Conservation (phyloP, 2,113 vertebrate genomes). For the Prochilodus magdalenae region DNA sequence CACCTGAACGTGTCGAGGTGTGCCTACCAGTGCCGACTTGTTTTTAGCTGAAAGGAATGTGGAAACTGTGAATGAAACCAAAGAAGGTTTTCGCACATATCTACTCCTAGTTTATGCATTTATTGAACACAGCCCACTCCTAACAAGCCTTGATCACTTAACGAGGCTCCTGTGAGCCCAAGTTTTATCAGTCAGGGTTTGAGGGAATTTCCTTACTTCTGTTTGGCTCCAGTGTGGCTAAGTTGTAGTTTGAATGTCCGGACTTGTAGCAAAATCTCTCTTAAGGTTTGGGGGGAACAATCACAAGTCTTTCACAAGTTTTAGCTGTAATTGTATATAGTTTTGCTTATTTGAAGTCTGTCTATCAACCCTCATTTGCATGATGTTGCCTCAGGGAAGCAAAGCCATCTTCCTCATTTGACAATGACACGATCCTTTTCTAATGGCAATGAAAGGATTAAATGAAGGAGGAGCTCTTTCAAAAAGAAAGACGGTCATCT, state of each 20-base stretch:
- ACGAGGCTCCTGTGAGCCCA: not conserved
- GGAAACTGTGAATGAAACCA: slow-evolving; percentile 1
- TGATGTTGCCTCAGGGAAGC: too few species aligned
- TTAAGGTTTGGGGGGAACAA: too few species aligned
- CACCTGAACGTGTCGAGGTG: slow-evolving; percentile 15
- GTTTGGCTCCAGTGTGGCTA: not conserved
- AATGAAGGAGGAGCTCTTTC: too few species aligned
- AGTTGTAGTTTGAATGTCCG: not conserved
- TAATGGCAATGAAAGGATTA: too few species aligned
- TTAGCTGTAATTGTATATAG: not conserved
- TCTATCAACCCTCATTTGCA: too few species aligned
- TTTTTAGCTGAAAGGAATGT: slow-evolving; percentile 51
- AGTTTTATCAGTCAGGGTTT: not conserved
- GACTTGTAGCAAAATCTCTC: not conserved
- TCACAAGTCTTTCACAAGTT: too few species aligned
- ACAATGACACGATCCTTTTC: too few species aligned
- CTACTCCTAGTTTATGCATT: not conserved
- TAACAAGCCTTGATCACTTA: not conserved
- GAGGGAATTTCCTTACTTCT: not conserved
- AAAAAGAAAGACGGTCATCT: too few species aligned
- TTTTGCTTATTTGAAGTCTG: not conserved
- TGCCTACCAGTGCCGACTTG: slow-evolving; percentile 44
- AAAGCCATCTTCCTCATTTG: too few species aligned
- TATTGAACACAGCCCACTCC: too few species aligned
- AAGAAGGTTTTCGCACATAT: not conserved